Evolutionary conservation across 2,797 vertebrate species (phyloP), one percentile per base, ranked within the genome.

Genomic region (Mycteria americana): DNA sequence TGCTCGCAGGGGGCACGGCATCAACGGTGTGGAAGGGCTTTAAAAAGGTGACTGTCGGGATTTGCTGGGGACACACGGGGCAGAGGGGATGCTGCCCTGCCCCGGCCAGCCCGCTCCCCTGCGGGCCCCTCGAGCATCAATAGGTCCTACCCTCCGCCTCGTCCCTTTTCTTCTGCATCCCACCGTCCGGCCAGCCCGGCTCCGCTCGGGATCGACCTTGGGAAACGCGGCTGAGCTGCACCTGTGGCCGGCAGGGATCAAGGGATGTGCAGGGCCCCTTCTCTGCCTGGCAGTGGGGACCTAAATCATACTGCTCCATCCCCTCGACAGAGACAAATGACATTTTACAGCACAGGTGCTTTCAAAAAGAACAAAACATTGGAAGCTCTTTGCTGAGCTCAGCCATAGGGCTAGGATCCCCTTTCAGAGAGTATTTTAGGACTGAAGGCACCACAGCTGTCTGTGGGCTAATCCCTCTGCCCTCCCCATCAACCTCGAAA

Each of bases 381-480:
- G 67, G 57, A 48, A 91, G 69, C n/a, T 79, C 74, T 63, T n/a
- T 4, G 33, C 80, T 1, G 23, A 83, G 93, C 82, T 76, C 4
- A 2, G 76, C 82, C 30, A 5, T 3, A 56, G 59, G 57, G 24
- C n/a, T 2, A 15, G 77, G 80, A 95, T 97, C 88, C 23, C 67
- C 92, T 97, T 95, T 95, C 96, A 95, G 83, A 21, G 74, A 67
- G 78, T 96, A 91, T 97, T 95, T 97, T 92, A 31, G 94, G 90
- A 95, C 83, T 50, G 92, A 89, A 92, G 93, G 74, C 88, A 89
- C 60, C 76, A 50, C 90, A 96, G 96, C 94, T 96, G 88, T 62
- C 77, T 79, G 56, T 46, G 81, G 80, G 59, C 67, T 96, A 93
- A 97, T 95, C 92, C 86, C 43, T 76, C 80, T 93, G 90, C 90